Conservation (phyloP, 2,113 vertebrate genomes). For the mouse (Mus musculus) region DNA sequence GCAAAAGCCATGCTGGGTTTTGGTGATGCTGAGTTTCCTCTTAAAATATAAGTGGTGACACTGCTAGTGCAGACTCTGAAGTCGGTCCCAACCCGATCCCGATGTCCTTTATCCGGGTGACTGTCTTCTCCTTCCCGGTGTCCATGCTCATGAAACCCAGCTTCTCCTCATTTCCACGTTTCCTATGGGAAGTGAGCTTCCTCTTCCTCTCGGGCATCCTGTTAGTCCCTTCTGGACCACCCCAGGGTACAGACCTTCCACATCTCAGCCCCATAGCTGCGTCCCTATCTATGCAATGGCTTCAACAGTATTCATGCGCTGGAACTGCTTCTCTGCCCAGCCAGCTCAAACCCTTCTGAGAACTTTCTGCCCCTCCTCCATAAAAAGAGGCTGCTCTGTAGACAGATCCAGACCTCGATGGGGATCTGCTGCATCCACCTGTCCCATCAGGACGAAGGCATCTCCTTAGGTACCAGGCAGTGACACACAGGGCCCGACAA, state of each 20-base stretch:
- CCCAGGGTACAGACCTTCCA: fast-evolving
- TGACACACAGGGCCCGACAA: background rate
- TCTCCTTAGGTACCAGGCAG: fast-evolving
- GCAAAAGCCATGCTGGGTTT: fast-evolving
- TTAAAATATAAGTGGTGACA: background rate
- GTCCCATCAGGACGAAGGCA: background rate
- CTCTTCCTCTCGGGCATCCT: background rate
- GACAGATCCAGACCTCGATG: background rate
- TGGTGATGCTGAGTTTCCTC: no score
- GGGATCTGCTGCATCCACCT: background rate
- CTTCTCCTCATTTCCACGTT: background rate
- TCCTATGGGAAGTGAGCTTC: background rate
- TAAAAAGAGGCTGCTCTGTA: background rate
- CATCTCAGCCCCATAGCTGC: background rate
- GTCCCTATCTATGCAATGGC: fast-evolving
- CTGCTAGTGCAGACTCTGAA: background rate
- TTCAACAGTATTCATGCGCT: no score
- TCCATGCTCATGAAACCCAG: fast-evolving
- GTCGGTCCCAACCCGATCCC: no score
- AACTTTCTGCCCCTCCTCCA: background rate
- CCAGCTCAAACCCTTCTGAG: background rate
- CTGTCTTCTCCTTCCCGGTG: background rate
- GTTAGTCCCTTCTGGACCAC: background rate
- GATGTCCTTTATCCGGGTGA: background rate
- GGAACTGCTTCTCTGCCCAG: background rate